Base-by-base conservation (phyloP, 2,113 vertebrate genomes). In the Dasyurus viverrinus region DNA sequence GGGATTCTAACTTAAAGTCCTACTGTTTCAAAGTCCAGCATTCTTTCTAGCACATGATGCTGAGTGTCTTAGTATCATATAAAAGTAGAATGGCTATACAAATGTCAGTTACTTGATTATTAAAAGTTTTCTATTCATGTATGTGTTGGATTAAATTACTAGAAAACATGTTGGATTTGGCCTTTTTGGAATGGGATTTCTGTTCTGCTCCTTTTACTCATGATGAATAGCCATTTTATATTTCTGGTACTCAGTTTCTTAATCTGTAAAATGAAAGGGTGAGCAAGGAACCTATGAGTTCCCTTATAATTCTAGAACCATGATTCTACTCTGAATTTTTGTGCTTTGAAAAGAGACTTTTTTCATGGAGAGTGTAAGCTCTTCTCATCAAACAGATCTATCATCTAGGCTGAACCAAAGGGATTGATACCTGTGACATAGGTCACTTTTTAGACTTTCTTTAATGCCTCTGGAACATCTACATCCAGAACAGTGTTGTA, bases 351-450 rank as follows among this genome's bases (percentile, higher is more conserved):
- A 68, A 76, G 60, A n/a, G n/a, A 36, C 2, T 84, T 42, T 84
- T 23, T 30, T 12, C 19, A 19, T 42, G 19, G 7, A 42, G 16
- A 24, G 7, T 55, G 7, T 26, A 25, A 84, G 68, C n/a, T 12
- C 24, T 89, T 92, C 54, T 14, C 0, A 22, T 6, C 25, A 76
- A 0, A 0, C 0, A 2, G 47, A 19, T 48, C 6, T 52, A 0
- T 25, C 24, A 36, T 46, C 57, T 84, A 22, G 24, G 16, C 11
- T 19, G 53, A 16, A 0, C 27, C 3, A 47, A 53, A 9, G 30
- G 42, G 7, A 1, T 9, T 5, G 55, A 42, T 12, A 53, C 1
- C 1, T 22, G 7, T 52, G 89, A 53, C 12, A 0, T 0, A 9
- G 8, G 12, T 36, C 19, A 19, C 55, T 89, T 52, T 91, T 25